phyloP scores from a whole-genome alignment of 1,140 invertebrate genomes.

The Zaprionus camerounensis region DNA sequence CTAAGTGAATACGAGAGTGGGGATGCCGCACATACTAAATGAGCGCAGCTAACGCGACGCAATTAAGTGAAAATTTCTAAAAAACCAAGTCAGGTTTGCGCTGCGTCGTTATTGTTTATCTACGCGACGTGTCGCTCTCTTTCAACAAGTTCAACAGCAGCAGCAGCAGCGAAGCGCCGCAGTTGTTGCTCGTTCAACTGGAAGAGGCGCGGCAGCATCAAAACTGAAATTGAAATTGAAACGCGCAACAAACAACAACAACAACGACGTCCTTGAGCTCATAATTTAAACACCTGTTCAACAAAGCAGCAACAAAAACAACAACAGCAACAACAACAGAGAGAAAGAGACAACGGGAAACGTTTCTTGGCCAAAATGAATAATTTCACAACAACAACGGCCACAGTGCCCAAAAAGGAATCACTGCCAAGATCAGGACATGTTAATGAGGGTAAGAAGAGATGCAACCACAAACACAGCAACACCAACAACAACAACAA shows the following conservation, averaged over 20 bases:
- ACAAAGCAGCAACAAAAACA: slow-evolving; percentile 26
- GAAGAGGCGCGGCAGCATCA: slow-evolving; percentile 58
- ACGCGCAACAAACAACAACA: slow-evolving; percentile 23
- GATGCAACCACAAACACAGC: slow-evolving; percentile 31
- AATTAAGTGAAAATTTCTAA: slow-evolving; percentile 68
- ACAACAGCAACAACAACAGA: slow-evolving; percentile 25
- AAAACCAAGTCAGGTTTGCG: slow-evolving; percentile 45
- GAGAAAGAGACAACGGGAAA: slow-evolving; percentile 18
- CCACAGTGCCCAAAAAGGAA: slow-evolving; percentile 73
- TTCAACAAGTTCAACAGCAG: slow-evolving; percentile 57
- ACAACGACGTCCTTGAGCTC: slow-evolving; percentile 61
- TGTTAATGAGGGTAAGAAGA: slow-evolving; percentile 81
- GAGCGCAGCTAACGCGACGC: slow-evolving; percentile 57
- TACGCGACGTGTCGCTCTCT: slow-evolving; percentile 30
- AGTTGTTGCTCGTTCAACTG: slow-evolving; percentile 50
- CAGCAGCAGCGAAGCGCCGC: slow-evolving; percentile 8
- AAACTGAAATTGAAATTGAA: slow-evolving; percentile 42
- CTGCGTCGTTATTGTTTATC: slow-evolving; percentile 35
- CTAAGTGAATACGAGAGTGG: slow-evolving; percentile 33
- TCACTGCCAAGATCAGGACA: slow-evolving; percentile 78
- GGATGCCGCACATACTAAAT: slow-evolving; percentile 37
- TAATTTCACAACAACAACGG: slow-evolving; percentile 82
- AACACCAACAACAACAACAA: slow-evolving; percentile 20
- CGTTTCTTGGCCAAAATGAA: slow-evolving; percentile 61
- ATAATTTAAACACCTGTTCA: slow-evolving; percentile 69